Evolutionary conservation across 2,888 invertebrate species (phyloP).

Genomic region (Desoria tigrina): DNA sequence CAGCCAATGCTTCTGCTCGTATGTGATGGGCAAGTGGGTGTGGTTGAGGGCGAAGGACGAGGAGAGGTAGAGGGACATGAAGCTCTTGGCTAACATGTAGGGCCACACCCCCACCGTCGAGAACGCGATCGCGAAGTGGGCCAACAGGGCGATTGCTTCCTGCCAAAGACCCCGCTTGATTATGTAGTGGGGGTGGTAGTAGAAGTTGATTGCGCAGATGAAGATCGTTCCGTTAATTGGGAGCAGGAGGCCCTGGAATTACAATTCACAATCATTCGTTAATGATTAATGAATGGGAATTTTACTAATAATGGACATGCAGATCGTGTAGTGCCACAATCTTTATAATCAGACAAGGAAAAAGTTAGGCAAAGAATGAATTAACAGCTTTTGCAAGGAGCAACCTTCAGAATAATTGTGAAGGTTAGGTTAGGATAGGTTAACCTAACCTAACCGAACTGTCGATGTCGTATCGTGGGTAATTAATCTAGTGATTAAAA

Average conservation of each 20-base stretch:
- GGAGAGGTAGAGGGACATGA: constrained; percentile 36
- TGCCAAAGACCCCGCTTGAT: constrained; percentile 33
- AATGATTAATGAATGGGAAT: no score
- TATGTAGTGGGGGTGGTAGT: constrained; percentile 40
- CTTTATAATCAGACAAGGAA: no score
- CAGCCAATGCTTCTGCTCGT: constrained; percentile 34
- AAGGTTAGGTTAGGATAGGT: no score
- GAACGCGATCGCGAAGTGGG: constrained; percentile 26
- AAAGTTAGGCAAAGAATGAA: no score
- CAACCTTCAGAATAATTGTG: no score
- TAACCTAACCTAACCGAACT: no score
- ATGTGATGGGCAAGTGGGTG: constrained; percentile 35
- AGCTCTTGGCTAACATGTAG: constrained; percentile 26
- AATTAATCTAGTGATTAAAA: no score
- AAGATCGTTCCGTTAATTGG: constrained; percentile 36
- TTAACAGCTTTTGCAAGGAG: no score
- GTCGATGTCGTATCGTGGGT: no score
- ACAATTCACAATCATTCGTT: no score
- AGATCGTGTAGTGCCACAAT: no score
- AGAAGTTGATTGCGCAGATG: constrained; percentile 41
- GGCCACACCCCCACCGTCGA: constrained; percentile 34
- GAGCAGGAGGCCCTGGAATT: constrained; percentile 23
- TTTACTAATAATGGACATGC: no score
- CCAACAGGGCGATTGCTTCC: constrained; percentile 24
- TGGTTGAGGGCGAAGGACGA: constrained; percentile 35